Percentiles rank a stretch among this genome's conserved stretches.
These are phyloP conservation scores for Rhabdomys dilectus DNA, from an alignment of 2,113 vertebrate species.

Conservation along the genomic window DNA sequence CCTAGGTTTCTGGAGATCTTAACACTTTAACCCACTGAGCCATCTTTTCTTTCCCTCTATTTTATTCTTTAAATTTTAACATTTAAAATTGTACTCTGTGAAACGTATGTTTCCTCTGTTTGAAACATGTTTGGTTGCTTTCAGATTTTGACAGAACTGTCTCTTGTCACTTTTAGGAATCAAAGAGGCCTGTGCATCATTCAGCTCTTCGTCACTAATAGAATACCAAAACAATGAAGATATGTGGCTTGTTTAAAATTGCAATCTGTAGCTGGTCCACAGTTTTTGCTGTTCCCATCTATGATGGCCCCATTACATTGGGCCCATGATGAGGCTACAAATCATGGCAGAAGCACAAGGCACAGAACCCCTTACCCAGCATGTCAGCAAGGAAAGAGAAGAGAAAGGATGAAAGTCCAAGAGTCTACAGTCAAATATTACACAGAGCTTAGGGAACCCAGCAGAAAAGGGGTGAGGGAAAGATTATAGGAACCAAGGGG, in stretches of 20 bases:
- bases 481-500: not conserved
- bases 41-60: not conserved
- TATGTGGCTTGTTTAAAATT: not conserved
- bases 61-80: not conserved
- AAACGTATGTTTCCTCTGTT: not conserved
- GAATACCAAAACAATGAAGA: not conserved
- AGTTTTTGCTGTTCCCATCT: not conserved
- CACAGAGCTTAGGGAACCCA: not conserved
- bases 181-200: not conserved
- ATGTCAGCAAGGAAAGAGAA: not conserved
- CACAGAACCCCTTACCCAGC: not conserved
- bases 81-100: not conserved
- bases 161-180: not conserved
- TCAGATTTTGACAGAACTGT: not conserved
- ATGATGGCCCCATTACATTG: not conserved
- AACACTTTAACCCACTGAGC: not conserved
- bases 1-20: not conserved
- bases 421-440: not conserved
- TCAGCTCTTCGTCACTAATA: not conserved
- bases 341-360: too few relatives aligned
- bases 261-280: too few relatives aligned
- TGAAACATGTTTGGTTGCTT: not conserved
- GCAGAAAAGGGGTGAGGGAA: not conserved
- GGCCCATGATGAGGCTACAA: not conserved
- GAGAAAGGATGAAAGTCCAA: not conserved